phyloP scores from a whole-genome alignment of 2,797 vertebrate species.

The Florisuga fusca region DNA sequence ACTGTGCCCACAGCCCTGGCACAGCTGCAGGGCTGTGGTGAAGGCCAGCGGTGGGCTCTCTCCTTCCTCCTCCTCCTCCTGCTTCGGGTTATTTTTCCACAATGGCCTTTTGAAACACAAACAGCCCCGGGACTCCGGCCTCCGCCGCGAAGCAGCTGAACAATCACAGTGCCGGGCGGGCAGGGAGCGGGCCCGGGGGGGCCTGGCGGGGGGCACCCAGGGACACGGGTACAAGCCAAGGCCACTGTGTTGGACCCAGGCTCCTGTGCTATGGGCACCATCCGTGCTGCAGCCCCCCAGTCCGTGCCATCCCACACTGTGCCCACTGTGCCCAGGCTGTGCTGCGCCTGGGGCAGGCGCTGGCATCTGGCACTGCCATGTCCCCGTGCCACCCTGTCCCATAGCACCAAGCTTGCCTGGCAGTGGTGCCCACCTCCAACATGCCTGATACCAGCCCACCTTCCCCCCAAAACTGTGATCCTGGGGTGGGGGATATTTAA shows the following conservation, averaged over 20 bases:
- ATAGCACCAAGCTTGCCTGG: not conserved
- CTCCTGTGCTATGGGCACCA: accelerated
- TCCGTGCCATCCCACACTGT: accelerated
- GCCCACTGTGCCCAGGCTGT: accelerated
- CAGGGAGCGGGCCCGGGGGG: slow-evolving; percentile 52
- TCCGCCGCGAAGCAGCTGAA: slow-evolving; percentile 68
- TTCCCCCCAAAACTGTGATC: accelerated
- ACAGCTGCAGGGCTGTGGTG: not conserved
- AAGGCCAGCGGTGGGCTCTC: not conserved
- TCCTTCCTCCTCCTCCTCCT: slow-evolving; percentile 17
- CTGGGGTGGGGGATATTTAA: not conserved
- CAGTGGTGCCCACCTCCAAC: not conserved
- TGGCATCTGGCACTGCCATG: not conserved
- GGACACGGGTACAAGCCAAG: not conserved
- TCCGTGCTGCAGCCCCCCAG: not conserved
- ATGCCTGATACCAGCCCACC: accelerated
- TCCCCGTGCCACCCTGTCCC: slow-evolving; percentile 10
- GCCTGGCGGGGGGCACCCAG: not conserved
- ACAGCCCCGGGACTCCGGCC: slow-evolving; percentile 62
- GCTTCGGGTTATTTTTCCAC: slow-evolving; percentile 68
- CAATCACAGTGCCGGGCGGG: slow-evolving; percentile 57
- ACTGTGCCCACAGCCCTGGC: not conserved
- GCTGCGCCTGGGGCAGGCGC: accelerated
- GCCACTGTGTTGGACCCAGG: not conserved
- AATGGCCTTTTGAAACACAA: slow-evolving; percentile 73